Evolutionary conservation across 2,113 vertebrate species (phyloP).

Genomic region (Ahaetulla prasina): DNA sequence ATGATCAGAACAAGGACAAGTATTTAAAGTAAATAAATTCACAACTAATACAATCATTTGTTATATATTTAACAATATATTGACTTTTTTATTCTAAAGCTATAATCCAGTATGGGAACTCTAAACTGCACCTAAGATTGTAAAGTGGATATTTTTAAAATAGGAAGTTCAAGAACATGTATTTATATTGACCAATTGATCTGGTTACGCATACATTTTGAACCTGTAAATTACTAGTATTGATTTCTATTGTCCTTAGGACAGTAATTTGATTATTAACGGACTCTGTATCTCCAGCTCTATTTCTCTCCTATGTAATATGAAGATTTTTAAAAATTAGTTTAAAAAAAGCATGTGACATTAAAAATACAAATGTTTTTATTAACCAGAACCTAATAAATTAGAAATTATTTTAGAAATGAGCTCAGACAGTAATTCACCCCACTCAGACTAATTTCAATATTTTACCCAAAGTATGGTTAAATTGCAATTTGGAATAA

Average conservation of each 20-base stretch:
- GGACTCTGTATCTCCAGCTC: neutral
- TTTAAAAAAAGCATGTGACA: neutral
- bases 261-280: neutral
- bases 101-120: neutral
- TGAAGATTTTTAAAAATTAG: neutral
- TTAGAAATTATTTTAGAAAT: neutral
- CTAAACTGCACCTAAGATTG: neutral
- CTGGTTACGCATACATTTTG: neutral
- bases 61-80: neutral
- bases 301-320: neutral
- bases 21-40: neutral
- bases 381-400: neutral
- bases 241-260: neutral
- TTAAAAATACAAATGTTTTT: neutral
- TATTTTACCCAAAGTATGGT: neutral
- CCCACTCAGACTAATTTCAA: neutral
- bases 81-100: neutral
- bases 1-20: neutral
- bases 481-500: neutral
- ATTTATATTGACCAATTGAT: neutral
- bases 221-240: neutral
- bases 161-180: neutral
- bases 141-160: neutral
- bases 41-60: neutral
- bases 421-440: neutral